Base-by-base conservation (phyloP, 2,888 invertebrate genomes). In the Limenitis camilla region DNA sequence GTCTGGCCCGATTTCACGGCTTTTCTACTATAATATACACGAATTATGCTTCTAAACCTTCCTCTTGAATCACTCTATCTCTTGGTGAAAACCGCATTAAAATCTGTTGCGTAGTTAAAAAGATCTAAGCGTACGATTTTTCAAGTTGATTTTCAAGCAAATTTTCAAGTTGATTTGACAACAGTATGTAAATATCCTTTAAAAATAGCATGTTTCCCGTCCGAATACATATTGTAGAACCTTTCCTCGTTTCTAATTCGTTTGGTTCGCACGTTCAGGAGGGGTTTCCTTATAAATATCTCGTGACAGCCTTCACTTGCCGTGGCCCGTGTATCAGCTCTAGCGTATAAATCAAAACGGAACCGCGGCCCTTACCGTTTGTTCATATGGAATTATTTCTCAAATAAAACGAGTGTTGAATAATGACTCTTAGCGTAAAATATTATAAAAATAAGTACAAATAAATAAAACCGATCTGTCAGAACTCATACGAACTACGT, bases 241-340 rank as follows among this genome's bases (percentile, higher is more conserved):
- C 43, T 27, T 32, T 39, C 33, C 11, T 6, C 29, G 36, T 49
- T 50, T 38, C 33, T 44, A 50, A 49, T 43, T 49, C 7, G 43
- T 36, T 39, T 10, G n/a, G 45, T 45, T 28, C 38, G 38, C 10
- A 42, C 36, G 10, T 43, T 43, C 28, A 32, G 28, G 6, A 5
- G 43, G 43, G 49, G 43, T 11, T 43, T 43, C 28, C 33, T 50
- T 50, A 50, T 50, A 50, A 40, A 50, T 39, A 39, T 43, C 19
- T 28, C 32, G 32, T 39, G 43, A 50, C 43, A 39, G 49, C 43
- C 39, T 44, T 43, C 49, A 43, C 38, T 50, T 39, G 49, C 38
- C 11, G 33, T 44, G 43, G 32, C 43, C 38, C 11, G 33, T 44
- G 43, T 44, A 43, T 50, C 43, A 39, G 30, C 28, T 50, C 27